Conservation (phyloP, 1,140 invertebrate species). For the Steinernema khuongi region DNA sequence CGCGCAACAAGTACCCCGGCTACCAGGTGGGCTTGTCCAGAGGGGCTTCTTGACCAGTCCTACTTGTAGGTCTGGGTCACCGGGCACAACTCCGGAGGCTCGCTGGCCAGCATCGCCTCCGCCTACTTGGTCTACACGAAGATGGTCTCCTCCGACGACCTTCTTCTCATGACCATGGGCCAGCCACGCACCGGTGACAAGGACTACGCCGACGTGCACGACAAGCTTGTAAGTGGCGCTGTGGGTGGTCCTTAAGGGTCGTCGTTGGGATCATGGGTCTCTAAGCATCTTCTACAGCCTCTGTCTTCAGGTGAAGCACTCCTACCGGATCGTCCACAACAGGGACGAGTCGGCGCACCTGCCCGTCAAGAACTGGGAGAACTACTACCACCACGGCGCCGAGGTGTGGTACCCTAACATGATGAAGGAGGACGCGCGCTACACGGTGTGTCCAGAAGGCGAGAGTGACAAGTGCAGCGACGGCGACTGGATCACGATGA, state of each 20-base stretch:
- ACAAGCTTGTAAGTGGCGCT: slow-evolving; percentile 8
- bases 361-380: slow-evolving; percentile 40
- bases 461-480: no score
- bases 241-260: not conserved
- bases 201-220: slow-evolving; percentile 42
- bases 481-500: no score
- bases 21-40: slow-evolving; percentile 36
- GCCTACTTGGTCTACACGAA: slow-evolving; percentile 27
- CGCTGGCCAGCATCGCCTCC: slow-evolving; percentile 40
- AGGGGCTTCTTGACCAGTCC: no score
- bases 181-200: slow-evolving; percentile 46
- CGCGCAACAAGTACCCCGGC: slow-evolving; percentile 27
- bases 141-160: slow-evolving; percentile 20
- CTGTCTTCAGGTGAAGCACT: slow-evolving; percentile 23
- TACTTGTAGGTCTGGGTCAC: slow-evolving; percentile 25
- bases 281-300: no score
- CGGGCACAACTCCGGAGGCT: slow-evolving; percentile 46
- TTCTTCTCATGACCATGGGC: slow-evolving; percentile 47
- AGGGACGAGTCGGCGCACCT: slow-evolving; percentile 41
- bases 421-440: slow-evolving; percentile 33
- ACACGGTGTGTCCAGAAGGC: no score
- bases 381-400: slow-evolving; percentile 38
- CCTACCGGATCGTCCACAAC: slow-evolving; percentile 40
- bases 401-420: slow-evolving; percentile 45
- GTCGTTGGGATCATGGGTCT: no score